Evolutionary conservation across 1,140 invertebrate genomes (phyloP), one percentile per base, ranked within the genome.

Genomic region (Anoplophora glabripennis): DNA sequence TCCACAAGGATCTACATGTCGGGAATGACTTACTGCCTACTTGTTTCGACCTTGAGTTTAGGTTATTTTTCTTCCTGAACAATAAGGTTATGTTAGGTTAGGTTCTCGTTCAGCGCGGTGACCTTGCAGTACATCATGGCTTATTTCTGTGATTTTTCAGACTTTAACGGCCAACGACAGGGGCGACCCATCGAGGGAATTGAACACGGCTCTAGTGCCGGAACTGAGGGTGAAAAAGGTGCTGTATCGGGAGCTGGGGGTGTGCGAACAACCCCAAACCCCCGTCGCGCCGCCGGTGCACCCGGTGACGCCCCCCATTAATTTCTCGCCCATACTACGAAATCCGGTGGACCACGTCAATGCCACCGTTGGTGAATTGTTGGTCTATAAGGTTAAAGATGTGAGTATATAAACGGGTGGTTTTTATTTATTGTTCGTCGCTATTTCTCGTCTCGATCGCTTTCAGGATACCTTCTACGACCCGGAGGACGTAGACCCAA

Each of bases 381-480:
- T 93, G 3, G 79, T 92, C 0, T 92, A 82, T 72, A 86, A 84
- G 75, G 90, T 97, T 48, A 89, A 88, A 7, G 83, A 86, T 62
- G 87, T 89, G 75, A 82, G 77, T 70, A 38, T 46, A 17, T 46
- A 28, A 59, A 18, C 8, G n/a, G 2, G 5, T 5, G 21, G 2
- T 28, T 28, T 28, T 35, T 36, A 41, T 15, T 5, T 15, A 41
- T 41, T 41, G 2, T 7, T 3, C 3, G 7, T 12, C 2, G 7
- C 42, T 55, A 44, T 28, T 4, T 9, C 15, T 21, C 3, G 5
- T 14, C 4, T 46, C 7, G 2, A 28, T 28, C 5, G 5, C 12
- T 71, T 74, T 8, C 67, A 92, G 81, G 92, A 96, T 69, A 90
- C 92, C 0, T 96, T 95, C 79, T 93, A 88, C 72, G 94, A 96